These are phyloP conservation scores for Hydropsyche tenuis DNA, from an alignment of 1,140 invertebrate species.

Conservation along the genomic window DNA sequence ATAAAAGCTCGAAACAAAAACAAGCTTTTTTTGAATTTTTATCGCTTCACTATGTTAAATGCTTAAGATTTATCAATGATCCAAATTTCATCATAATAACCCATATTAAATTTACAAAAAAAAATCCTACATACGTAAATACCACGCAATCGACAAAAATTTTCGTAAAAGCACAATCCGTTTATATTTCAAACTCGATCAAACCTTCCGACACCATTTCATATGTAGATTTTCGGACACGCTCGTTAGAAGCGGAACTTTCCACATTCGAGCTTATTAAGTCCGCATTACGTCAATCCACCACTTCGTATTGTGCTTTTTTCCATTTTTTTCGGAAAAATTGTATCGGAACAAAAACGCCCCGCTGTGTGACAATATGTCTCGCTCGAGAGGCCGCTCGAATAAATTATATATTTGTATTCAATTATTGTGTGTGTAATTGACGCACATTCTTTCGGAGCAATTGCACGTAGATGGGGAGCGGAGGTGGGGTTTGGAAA, in stretches of 20 bases:
- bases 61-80: no score
- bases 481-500: no score
- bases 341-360: neutral
- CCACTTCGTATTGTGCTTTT: constrained; percentile 4
- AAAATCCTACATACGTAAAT: no score
- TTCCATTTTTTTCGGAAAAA: constrained; percentile 1
- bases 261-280: neutral
- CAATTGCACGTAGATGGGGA: no score
- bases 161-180: no score
- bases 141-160: no score
- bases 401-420: constrained; percentile 39
- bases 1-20: no score
- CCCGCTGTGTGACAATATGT: constrained; percentile 34
- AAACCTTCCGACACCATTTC: neutral
- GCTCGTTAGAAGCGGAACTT: neutral
- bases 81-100: no score
- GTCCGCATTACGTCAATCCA: constrained; percentile 29
- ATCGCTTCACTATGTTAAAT: no score
- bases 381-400: constrained; percentile 25
- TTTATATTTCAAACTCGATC: neutral
- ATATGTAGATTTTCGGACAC: neutral
- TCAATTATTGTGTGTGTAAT: constrained; percentile 24
- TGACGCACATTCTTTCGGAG: no score
- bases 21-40: no score
- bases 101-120: no score